Percentiles rank a stretch among this genome's conserved stretches.
phyloP scores from a whole-genome alignment of 2,797 vertebrate species.

The Pteropus rufus region DNA sequence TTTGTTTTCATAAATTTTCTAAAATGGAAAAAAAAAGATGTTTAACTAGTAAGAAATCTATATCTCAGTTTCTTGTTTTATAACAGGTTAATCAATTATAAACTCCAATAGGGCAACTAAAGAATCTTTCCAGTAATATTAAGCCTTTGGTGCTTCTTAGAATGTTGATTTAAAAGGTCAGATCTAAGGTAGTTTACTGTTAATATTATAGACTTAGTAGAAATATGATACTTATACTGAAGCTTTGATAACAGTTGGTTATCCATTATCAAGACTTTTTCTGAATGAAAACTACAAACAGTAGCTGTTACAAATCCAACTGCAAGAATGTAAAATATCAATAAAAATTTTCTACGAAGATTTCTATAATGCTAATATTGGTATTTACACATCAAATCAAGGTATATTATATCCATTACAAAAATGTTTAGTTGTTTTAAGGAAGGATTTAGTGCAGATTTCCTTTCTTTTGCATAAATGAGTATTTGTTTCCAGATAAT shows the following conservation, averaged over 20 bases:
- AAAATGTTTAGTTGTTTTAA: neutral
- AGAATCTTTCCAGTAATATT: neutral
- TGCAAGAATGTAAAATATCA: neutral
- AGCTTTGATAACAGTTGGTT: neutral
- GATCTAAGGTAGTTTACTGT: neutral
- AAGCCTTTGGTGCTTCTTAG: neutral
- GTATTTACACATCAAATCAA: neutral
- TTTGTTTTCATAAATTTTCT: slow-evolving; percentile 59
- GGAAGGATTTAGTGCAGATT: neutral
- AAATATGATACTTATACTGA: neutral
- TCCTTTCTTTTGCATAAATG: neutral
- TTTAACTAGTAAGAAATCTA: neutral
- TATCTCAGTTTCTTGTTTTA: neutral
- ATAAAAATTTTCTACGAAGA: neutral
- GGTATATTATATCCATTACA: neutral
- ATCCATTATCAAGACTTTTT: neutral
- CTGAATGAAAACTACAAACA: neutral
- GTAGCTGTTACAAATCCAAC: neutral
- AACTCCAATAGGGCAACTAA: neutral
- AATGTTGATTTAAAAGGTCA: neutral
- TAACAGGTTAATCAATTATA: neutral
- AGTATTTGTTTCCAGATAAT: slow-evolving; percentile 1
- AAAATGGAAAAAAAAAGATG: neutral
- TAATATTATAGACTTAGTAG: neutral
- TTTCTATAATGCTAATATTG: neutral